Evolutionary conservation across 1,140 invertebrate genomes (phyloP).

Genomic region (Chionoecetes opilio): DNA sequence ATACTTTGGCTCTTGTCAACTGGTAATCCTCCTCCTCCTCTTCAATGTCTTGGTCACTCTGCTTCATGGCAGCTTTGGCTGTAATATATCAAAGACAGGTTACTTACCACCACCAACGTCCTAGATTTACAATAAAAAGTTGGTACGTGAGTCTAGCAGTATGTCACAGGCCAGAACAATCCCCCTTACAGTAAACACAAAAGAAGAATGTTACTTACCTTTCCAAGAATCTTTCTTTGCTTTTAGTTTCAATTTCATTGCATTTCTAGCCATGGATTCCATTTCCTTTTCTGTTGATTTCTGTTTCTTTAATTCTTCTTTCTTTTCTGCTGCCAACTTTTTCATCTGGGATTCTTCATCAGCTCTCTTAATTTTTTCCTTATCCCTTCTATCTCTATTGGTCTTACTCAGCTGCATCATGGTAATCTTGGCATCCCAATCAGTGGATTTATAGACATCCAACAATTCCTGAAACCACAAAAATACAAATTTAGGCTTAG

Average conservation of each 20-base stretch:
- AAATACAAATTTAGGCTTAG: not conserved
- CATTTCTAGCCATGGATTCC: conserved; percentile 36
- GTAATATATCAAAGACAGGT: conserved; percentile 9
- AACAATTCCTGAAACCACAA: conserved; percentile 55
- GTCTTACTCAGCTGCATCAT: conserved; percentile 53
- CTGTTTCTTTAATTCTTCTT: conserved; percentile 56
- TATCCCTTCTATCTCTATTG: conserved; percentile 18
- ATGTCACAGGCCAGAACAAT: too few relatives aligned
- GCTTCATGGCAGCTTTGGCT: conserved; percentile 60
- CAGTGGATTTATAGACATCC: conserved; percentile 50
- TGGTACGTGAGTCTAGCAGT: too few relatives aligned
- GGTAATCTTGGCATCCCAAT: conserved; percentile 66
- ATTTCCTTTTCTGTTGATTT: conserved; percentile 44
- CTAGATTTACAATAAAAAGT: too few relatives aligned
- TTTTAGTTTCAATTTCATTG: conserved; percentile 57
- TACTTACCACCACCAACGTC: too few relatives aligned
- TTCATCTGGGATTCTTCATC: conserved; percentile 37
- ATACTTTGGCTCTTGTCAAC: conserved; percentile 76
- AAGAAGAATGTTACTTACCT: conserved; percentile 39
- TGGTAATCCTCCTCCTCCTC: conserved; percentile 78
- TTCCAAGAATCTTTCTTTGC: conserved; percentile 57
- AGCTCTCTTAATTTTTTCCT: conserved; percentile 30
- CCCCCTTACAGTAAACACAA: too few relatives aligned
- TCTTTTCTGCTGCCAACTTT: conserved; percentile 48
- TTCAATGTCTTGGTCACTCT: conserved; percentile 70